Evolutionary conservation across 35 echinoderm and acorn worm genomes (phyloP), one percentile per base, ranked within the genome.

Genomic region (Anneissia japonica): DNA sequence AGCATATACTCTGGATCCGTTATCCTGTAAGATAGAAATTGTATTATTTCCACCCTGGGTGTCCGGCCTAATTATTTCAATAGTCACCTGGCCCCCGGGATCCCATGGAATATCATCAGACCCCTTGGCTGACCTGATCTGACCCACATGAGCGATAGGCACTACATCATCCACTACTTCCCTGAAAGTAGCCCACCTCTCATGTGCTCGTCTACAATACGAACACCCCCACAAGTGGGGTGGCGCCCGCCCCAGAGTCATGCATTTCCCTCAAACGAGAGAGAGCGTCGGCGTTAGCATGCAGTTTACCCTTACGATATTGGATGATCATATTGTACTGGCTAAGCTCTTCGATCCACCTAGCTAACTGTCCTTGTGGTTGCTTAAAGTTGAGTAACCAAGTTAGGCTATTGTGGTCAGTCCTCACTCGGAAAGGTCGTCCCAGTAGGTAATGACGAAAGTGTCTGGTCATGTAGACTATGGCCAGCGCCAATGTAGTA

Each of bases 251-350:
- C 35, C 10, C 75, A 32, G 32, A 11, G 51, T 23, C 19, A 64
- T 64, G 51, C 7, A 26, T 23, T 23, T 64, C 51, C 1, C 23
- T 55, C 74, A 74, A 10, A 26, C 87, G 35, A 38, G 91, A 93
- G 7, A 93, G 34, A 6, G 72, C 81, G 75, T 93, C 91, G 30
- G 87, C 91, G 35, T 93, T 89, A 6, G 35, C 87, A 37, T 93
- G 87, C 29, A 79, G 79, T 36, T 74, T 74, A 0, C 82, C 82
- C 19, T 74, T 31, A 46, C 87, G 26, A 36, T 84, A 81, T 32
- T 84, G 39, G 0, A 93, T 81, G 39, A 82, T 32, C 28, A 74
- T 35, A 17, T 93, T 75, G 34, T 88, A 93, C 31, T 82, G 13
- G 38, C 35, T 84, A 0, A 85, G 35, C 4, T 84, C 40, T 32